Evolutionary conservation across 2,797 vertebrate species (phyloP).

Genomic region (Delichon dasypus): DNA sequence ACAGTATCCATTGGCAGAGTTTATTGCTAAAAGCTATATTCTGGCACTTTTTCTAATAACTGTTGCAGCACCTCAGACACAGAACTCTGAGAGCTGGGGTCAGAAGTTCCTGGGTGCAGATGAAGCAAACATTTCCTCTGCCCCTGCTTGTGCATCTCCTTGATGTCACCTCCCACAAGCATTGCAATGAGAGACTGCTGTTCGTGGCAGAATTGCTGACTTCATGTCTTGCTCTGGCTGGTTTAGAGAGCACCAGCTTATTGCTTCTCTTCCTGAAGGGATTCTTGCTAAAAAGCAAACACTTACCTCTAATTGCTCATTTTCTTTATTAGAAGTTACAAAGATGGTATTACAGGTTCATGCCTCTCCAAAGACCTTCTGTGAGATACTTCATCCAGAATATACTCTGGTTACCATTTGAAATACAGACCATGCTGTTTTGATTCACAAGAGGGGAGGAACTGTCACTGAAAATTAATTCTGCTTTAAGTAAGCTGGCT

Average conservation of each 20-base stretch:
- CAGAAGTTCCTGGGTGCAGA: not conserved
- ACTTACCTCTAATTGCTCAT: not conserved
- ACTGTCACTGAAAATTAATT: conserved; percentile 36
- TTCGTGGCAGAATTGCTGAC: not conserved
- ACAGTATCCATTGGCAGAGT: not conserved
- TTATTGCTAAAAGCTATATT: not conserved
- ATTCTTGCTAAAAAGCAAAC: not conserved
- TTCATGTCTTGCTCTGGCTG: not conserved
- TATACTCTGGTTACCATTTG: not conserved
- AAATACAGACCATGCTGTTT: not conserved
- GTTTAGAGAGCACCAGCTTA: not conserved
- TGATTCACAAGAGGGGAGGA: not conserved
- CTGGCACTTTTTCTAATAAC: not conserved
- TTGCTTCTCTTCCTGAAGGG: not conserved
- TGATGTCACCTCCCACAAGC: not conserved
- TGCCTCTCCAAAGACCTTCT: not conserved
- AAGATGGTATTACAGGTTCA: not conserved
- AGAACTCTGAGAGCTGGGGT: not conserved
- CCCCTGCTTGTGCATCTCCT: not conserved
- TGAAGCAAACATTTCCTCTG: not conserved
- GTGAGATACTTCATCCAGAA: not conserved
- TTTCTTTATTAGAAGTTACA: conserved; percentile 7
- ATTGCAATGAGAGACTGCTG: not conserved
- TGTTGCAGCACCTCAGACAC: not conserved
- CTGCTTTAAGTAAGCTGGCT: conserved; percentile 6